Base-by-base conservation (phyloP, 2,113 vertebrate species). In the Platichthys stellatus region DNA sequence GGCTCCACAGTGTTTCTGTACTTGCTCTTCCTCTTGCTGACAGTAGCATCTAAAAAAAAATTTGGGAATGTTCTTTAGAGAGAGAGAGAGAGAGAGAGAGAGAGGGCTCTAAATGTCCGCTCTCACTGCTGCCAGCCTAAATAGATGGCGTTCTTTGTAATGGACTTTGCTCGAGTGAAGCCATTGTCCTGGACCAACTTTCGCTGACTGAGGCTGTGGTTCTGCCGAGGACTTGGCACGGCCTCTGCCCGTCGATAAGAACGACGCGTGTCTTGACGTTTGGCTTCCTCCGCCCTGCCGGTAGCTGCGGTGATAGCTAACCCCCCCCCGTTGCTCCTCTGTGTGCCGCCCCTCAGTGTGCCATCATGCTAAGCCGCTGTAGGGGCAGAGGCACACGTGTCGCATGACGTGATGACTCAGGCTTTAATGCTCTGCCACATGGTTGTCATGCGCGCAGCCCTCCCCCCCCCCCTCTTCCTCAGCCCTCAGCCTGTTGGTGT, bases 401-500 rank as follows among this genome's bases (percentile, higher is more conserved):
- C 74, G 60, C 63, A 74, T 83, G 86, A 85, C 60, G 45, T 69
- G 82, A 86, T 94, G 93, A 92, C 83, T 94, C 90, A 91, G 85
- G 79, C 82, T 85, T 86, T 90, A 92, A 86, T 85, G 83, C 78
- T 62, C 69, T 65, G 78, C 84, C 88, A 89, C 86, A 89, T 86
- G 88, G 85, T 78, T 88, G 87, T 81, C 86, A 76, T 87, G 81
- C 53, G 12, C 65, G 56, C 45, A 53, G 43, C 57, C 63, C 59
- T 0, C 11, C 81, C 72, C 68, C 60, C 23, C 2, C 7, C 65
- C 23, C 23, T 1, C 7, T 65, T 11, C 14, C 31, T 35, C 11
- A 18, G 65, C 78, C 70, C 21, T 69, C 63, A 56, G 80, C 80
- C 77, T 79, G 66, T 74, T 13, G 35, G 23, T 58, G 24, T 58